These are phyloP conservation scores for Stylophora pistillata DNA, from an alignment of 64 coral and sea anemone genomes.

Conservation along the genomic window DNA sequence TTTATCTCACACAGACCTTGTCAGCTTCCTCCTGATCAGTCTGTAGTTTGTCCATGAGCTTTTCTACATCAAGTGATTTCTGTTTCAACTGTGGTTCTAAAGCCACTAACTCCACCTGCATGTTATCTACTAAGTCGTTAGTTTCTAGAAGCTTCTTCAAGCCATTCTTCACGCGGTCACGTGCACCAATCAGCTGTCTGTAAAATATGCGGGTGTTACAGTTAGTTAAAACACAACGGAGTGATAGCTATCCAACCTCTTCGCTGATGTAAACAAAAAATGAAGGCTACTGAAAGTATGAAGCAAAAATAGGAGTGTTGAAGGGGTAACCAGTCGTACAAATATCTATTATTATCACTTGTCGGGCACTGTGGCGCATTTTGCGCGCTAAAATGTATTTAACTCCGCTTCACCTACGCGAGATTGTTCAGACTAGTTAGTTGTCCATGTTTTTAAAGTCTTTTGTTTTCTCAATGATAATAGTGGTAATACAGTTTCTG, in stretches of 20 bases:
- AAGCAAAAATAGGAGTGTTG: too few species aligned
- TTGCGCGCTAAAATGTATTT: too few species aligned
- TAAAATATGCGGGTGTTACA: not conserved
- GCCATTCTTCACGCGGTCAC: constrained; percentile 98
- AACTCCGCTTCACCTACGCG: too few species aligned
- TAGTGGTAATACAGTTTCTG: too few species aligned
- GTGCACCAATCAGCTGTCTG: constrained; percentile 90
- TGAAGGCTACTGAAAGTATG: not conserved
- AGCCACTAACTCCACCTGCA: constrained; percentile 95
- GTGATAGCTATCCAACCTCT: not conserved
- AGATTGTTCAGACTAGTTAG: too few species aligned
- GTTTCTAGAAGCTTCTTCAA: constrained; percentile 96
- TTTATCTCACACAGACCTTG: constrained; percentile 54
- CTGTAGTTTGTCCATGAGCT: constrained; percentile 98
- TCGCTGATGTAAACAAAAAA: not conserved
- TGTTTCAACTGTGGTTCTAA: constrained; percentile 94
- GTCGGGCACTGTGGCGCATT: too few species aligned
- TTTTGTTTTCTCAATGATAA: too few species aligned
- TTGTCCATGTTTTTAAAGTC: too few species aligned
- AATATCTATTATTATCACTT: too few species aligned
- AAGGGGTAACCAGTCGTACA: too few species aligned
- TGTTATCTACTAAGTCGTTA: constrained; percentile 94
- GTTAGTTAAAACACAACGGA: not conserved
- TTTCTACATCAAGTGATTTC: constrained; percentile 95
- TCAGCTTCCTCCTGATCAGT: constrained; percentile 96